A percentile compares a stretch with the other conserved stretches of the same genome.
Evolutionary conservation across 1,140 invertebrate species (phyloP).

Genomic region (Sarcophaga peregrina): DNA sequence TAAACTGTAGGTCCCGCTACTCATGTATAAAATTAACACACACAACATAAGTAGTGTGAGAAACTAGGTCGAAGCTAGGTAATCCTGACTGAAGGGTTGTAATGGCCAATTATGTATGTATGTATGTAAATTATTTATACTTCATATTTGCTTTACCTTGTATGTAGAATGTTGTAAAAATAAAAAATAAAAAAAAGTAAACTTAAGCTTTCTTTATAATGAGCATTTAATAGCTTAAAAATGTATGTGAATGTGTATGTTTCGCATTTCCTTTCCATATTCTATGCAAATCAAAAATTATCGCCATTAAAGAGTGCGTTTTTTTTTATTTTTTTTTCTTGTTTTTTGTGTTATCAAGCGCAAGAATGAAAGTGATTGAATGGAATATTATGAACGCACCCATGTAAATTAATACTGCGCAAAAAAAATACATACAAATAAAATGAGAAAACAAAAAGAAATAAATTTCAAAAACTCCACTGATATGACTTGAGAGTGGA

Average conservation of each 20-base stretch:
- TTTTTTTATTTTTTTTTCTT: not conserved
- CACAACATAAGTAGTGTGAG: no score
- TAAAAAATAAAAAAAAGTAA: no score
- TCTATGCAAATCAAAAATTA: not conserved
- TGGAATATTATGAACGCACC: not conserved
- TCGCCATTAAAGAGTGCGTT: not conserved
- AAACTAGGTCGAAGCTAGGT: no score
- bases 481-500: not conserved
- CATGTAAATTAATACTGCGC: not conserved
- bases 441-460: not conserved
- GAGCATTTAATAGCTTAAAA: not conserved
- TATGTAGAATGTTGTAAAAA: no score
- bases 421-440: not conserved
- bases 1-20: no score
- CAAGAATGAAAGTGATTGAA: not conserved
- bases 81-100: no score
- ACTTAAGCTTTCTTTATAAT: not conserved
- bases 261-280: not conserved
- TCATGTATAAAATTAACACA: no score
- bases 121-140: no score
- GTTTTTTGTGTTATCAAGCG: not conserved
- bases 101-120: no score
- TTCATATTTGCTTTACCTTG: no score
- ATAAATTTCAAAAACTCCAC: not conserved
- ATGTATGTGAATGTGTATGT: not conserved